Percentiles rank a stretch among this genome's conserved stretches.
Conservation (phyloP, 2,113 vertebrate species). For the Zonotrichia leucophrys region DNA sequence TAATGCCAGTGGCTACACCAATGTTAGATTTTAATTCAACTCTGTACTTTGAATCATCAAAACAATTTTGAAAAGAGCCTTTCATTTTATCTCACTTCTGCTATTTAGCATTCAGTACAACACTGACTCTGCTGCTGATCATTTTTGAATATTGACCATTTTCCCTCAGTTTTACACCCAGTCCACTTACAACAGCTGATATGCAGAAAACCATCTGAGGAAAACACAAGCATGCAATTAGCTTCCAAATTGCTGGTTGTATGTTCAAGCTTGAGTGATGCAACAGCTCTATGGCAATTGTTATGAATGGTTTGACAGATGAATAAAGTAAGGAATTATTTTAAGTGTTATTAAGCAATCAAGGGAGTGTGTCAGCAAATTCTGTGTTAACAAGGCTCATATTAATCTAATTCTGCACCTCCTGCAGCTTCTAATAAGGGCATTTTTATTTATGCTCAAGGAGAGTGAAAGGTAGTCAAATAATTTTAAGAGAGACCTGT, state of each 20-base stretch:
- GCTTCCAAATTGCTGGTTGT: not conserved
- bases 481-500: not conserved
- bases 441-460: not conserved
- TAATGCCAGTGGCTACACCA: not conserved
- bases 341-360: constrained; percentile 12
- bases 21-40: not conserved
- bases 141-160: not conserved
- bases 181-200: not conserved
- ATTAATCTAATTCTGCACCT: not conserved
- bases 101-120: not conserved
- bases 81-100: not conserved
- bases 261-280: not conserved
- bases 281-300: not conserved
- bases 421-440: not conserved
- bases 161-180: not conserved
- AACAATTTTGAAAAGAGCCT: not conserved
- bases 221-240: not conserved
- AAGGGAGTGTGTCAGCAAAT: not conserved
- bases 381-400: not conserved
- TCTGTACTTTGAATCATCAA: not conserved
- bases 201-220: not conserved
- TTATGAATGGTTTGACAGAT: not conserved
- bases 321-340: not conserved
- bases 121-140: not conserved
- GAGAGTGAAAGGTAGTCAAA: not conserved